These are phyloP conservation scores for Cantharis rustica DNA, from an alignment of 2,888 invertebrate species.

Conservation along the genomic window DNA sequence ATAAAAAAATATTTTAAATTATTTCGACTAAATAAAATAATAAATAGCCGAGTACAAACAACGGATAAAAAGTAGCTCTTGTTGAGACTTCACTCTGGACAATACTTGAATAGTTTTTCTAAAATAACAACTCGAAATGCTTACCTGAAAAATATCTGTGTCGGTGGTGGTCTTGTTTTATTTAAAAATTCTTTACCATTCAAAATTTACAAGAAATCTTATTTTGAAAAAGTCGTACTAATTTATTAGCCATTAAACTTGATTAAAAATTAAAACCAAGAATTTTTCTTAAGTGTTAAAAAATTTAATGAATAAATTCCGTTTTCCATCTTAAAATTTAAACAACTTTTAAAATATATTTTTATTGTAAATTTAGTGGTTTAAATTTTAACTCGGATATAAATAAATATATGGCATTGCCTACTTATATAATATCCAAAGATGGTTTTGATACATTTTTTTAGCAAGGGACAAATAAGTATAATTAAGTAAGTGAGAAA, in stretches of 20 bases:
- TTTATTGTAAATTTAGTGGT: too few relatives aligned
- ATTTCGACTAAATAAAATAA: not conserved
- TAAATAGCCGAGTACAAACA: not conserved
- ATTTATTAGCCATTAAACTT: not conserved
- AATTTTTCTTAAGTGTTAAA: not conserved
- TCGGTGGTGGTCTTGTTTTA: not conserved
- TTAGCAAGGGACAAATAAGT: too few relatives aligned
- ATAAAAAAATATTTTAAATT: not conserved
- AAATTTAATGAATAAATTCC: not conserved
- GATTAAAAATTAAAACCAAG: not conserved
- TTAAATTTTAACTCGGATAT: too few relatives aligned
- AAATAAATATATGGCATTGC: too few relatives aligned
- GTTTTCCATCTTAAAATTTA: not conserved
- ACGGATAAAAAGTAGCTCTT: not conserved
- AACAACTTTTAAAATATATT: too few relatives aligned
- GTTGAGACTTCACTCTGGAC: not conserved
- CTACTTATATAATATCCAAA: too few relatives aligned
- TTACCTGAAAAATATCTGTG: not conserved
- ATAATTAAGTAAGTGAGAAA: too few relatives aligned
- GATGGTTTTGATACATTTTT: too few relatives aligned
- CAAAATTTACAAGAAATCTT: not conserved
- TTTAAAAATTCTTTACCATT: not conserved
- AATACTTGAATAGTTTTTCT: not conserved
- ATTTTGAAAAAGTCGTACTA: not conserved
- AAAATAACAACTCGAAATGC: not conserved